Base-by-base conservation (phyloP, 2,888 invertebrate species). In the Pocota personata region DNA sequence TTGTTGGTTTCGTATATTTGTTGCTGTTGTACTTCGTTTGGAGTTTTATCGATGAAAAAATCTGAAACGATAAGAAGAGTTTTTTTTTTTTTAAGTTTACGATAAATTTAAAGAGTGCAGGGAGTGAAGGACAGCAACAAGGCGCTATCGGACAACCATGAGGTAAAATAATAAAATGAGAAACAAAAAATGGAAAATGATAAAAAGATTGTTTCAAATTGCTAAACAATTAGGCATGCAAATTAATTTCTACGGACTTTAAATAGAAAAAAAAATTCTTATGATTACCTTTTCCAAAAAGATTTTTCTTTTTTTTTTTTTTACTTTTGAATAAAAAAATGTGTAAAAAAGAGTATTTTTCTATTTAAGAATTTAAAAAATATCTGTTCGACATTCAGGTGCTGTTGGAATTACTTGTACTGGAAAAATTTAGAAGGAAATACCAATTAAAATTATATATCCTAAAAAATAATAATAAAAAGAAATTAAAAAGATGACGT, bases 331-430 rank as follows among this genome's bases (percentile, higher is more conserved):
- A 14, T 69, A 57, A 67, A 71, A 69, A 75, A 64, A 82, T 87
- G 87, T 84, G 78, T 80, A 66, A 67, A 66, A 67, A 60, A 82
- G 35, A 87, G 78, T 64, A 64, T 75, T 19, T 82, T 69, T 55
- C 75, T 87, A 48, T 32, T 50, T 87, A 66, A 82, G 57, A 27
- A 69, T 87, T 89, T 90, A 92, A 90, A 91, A 91, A 69, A 91
- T 90, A 88, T 90, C 90, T 88, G 89, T 89, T 86, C 89, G 92
- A 88, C 89, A 89, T 89, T 91, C 92, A 24, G 91, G 89, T 88
- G 87, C 79, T 72, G 90, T 90, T 87, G 91, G 92, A 89, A 92
- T 91, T 86, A 91, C 89, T 90, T 91, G 90, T 87, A 91, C 91
- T 91, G 92, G 75, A 92, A 91, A 87, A 90, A 88, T 87, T 77